Evolutionary conservation across 2,113 vertebrate genomes (phyloP), one percentile per base, ranked within the genome.

Genomic region (Nothocercus julius): DNA sequence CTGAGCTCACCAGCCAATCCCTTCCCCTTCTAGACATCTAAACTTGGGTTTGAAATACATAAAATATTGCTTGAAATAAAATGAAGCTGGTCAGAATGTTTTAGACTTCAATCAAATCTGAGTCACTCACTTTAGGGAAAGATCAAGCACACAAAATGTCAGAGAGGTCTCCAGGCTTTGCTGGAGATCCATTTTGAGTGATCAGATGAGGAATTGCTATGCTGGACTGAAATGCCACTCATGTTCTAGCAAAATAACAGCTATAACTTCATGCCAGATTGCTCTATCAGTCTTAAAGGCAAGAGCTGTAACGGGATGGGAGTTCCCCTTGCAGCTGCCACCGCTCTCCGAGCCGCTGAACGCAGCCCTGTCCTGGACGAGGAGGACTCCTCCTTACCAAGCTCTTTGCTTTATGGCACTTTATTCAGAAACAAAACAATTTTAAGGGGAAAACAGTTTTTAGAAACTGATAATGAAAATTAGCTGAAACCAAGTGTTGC

Each of bases 21-120:
- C 86, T 95, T 59, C 81, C 36, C 53, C 86, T 95, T 59, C 81
- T 78, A 58, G 78, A 80, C 80, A 76, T 40, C 51, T 63, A 45
- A 82, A 83, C 25, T 47, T 81, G 28, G 34, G 45, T 53, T 77
- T 47, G n/a, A 22, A 82, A 75, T 32, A 68, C 36, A 59, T 30
- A 13, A 90, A 88, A 85, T 76, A 94, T 59, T 4, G 11, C 28
- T 63, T 68, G 44, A 74, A 88, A 92, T 44, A 64, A 85, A 63
- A 70, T 20, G 79, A 92, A 47, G 59, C 32, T 69, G 38, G 25
- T 24, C 36, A 61, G 69, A 88, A 64, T 47, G 42, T 73, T 86
- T 82, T 72, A 87, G 2, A 5, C 24, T 86, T 87, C 54, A 64
- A 21, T 70, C 44, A 95, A 47, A 87, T 74, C 30, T 24, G 10